These are phyloP conservation scores for Strigamia transsilvanica DNA, from an alignment of 2,888 invertebrate genomes.

Conservation along the genomic window DNA sequence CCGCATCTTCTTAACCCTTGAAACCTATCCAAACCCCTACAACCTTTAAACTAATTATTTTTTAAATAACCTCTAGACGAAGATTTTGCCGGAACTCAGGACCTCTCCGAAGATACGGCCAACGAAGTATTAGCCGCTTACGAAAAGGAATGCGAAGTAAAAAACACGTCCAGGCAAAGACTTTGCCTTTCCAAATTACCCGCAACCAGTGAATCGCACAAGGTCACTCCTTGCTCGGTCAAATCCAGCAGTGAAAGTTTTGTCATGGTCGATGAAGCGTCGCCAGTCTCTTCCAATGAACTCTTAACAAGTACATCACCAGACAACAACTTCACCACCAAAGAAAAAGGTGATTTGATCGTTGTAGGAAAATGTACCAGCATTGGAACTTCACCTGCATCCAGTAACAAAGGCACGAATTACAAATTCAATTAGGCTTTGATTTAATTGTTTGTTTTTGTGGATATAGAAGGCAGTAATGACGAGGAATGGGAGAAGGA, in stretches of 20 bases:
- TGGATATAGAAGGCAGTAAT: neutral
- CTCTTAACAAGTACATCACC: neutral
- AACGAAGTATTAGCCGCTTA: slow-evolving; percentile 74
- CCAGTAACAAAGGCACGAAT: slow-evolving; percentile 28
- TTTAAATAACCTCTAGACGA: slow-evolving; percentile 63
- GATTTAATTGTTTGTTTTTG: too few relatives aligned
- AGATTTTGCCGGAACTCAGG: slow-evolving; percentile 73
- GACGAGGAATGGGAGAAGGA: slow-evolving; percentile 56
- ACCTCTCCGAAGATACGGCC: slow-evolving; percentile 77
- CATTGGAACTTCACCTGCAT: slow-evolving; percentile 17
- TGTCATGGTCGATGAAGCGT: neutral
- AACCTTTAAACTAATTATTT: neutral
- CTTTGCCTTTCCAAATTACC: neutral
- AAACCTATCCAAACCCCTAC: too few relatives aligned
- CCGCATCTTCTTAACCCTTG: too few relatives aligned
- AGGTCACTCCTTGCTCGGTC: neutral
- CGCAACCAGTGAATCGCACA: neutral
- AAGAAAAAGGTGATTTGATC: slow-evolving; percentile 24
- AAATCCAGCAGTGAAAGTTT: neutral
- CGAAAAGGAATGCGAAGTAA: slow-evolving; percentile 69
- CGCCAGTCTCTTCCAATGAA: neutral
- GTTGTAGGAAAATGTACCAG: neutral
- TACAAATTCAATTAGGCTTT: neutral
- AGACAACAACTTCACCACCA: neutral
- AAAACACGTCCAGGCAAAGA: neutral